phyloP scores from a whole-genome alignment of 2,797 vertebrate genomes.

The Pipistrellus nathusii region DNA sequence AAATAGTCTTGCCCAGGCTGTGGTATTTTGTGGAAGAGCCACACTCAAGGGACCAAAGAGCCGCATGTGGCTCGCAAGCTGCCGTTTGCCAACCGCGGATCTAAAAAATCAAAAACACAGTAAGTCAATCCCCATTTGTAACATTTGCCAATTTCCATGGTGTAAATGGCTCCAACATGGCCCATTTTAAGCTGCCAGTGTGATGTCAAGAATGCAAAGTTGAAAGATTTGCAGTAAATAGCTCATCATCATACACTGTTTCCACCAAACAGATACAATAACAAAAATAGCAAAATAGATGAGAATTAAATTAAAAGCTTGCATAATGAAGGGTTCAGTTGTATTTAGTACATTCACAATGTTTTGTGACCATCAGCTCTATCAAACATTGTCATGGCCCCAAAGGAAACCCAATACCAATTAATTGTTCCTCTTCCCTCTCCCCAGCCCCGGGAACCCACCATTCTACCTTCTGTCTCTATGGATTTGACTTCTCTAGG shows the following conservation, averaged over 20 bases:
- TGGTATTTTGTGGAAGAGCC: too few species aligned
- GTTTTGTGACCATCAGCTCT: background rate
- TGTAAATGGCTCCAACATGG: background rate
- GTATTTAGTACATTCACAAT: background rate
- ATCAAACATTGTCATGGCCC: background rate
- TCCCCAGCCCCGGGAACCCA: fast-evolving
- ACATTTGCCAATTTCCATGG: background rate
- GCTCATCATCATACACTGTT: background rate
- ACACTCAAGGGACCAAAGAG: too few species aligned
- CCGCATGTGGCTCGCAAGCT: too few species aligned
- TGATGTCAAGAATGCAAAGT: background rate
- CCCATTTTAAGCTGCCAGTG: background rate
- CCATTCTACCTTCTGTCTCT: background rate
- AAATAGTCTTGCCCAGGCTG: too few species aligned
- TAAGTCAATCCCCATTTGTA: background rate
- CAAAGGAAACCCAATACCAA: background rate
- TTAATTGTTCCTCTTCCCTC: background rate
- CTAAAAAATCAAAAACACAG: background rate
- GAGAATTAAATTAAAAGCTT: background rate
- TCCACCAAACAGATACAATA: background rate
- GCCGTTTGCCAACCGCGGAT: too few species aligned
- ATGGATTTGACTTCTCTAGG: background rate
- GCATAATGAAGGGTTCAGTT: background rate
- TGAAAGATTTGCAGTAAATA: background rate
- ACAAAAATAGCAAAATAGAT: background rate